These are phyloP conservation scores for Petrocephalus microphthalmus DNA, from an alignment of 2,113 vertebrate species.

Conservation along the genomic window DNA sequence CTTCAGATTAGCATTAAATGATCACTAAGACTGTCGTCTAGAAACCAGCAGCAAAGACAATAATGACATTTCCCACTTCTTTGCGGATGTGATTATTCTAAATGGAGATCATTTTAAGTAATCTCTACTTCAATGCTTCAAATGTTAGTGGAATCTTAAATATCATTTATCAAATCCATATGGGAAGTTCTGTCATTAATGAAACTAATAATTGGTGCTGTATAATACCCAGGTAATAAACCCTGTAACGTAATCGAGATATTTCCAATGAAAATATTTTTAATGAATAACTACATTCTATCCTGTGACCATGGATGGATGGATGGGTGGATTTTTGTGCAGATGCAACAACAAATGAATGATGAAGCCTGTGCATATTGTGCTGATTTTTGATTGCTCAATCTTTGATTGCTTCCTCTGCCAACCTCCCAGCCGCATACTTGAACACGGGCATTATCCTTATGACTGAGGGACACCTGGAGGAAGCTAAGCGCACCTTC, in stretches of 20 bases:
- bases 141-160: neutral
- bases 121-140: neutral
- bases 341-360: neutral
- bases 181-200: neutral
- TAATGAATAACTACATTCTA: neutral
- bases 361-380: neutral
- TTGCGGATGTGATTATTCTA: neutral
- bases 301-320: neutral
- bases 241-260: neutral
- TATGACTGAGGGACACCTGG: conserved; percentile 89
- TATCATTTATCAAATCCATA: neutral
- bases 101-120: neutral
- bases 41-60: neutral
- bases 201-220: neutral
- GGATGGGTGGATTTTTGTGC: neutral
- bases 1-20: neutral
- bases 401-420: neutral
- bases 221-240: neutral
- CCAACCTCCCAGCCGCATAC: conserved; percentile 75
- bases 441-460: conserved; percentile 97
- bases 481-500: conserved; percentile 88
- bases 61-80: neutral
- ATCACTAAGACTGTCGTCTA: neutral
- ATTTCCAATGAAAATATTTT: neutral
- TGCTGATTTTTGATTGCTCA: neutral